Conservation (phyloP, 2,888 invertebrate genomes). For the Eupithecia exiguata region DNA sequence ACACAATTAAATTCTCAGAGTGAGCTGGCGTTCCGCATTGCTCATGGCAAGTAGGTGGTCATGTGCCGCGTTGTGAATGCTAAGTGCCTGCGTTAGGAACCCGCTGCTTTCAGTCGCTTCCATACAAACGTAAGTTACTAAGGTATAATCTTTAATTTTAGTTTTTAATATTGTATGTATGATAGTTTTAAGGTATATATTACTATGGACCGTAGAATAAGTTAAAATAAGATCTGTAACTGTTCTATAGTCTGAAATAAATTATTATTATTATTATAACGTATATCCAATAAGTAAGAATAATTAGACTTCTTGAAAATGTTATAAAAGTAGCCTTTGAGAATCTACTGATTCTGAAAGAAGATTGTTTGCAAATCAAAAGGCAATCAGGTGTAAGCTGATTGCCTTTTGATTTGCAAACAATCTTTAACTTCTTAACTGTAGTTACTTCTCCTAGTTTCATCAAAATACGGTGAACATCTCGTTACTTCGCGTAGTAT, state of each 20-base stretch:
- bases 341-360: background rate
- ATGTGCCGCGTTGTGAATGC: constrained; percentile 68
- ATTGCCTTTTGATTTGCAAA: no score
- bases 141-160: no score
- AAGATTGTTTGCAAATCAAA: background rate
- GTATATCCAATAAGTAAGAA: no score
- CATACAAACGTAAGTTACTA: background rate
- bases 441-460: background rate
- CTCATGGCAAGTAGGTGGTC: constrained; percentile 79
- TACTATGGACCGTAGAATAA: no score
- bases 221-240: no score
- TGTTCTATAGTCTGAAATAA: no score
- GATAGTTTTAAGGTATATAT: no score
- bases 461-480: background rate
- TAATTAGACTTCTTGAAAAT: background rate
- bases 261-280: no score
- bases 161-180: no score
- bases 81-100: constrained; percentile 59
- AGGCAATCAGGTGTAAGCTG: no score
- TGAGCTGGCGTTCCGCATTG: constrained; percentile 80
- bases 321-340: background rate
- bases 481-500: background rate
- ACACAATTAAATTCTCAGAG: constrained; percentile 83
- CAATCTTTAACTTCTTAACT: no score
- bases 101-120: background rate